phyloP scores from a whole-genome alignment of 2,113 vertebrate genomes.

The Sus scrofa region DNA sequence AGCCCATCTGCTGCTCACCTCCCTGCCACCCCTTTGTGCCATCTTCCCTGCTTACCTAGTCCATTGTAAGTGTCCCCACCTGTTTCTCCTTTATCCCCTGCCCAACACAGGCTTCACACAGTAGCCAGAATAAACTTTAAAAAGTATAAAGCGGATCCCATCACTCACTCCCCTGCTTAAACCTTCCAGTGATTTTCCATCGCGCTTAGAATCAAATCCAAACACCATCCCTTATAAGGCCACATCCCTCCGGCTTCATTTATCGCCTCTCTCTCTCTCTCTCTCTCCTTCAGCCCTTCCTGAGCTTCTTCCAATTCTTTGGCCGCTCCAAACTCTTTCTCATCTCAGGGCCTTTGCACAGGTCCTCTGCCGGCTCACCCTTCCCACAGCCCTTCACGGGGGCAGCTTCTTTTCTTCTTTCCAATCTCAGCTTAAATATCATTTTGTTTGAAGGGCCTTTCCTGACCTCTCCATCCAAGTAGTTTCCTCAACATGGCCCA shows the following conservation, averaged over 20 bases:
- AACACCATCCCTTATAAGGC: conserved; percentile 74
- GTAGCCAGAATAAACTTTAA: conserved; percentile 2
- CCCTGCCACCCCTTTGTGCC: not conserved
- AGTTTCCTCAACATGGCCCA: too few relatives aligned
- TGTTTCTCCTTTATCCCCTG: not conserved
- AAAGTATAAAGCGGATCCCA: conserved; percentile 35
- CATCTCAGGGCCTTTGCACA: conserved; percentile 59
- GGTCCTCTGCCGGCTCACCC: not conserved
- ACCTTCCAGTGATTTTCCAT: conserved; percentile 71
- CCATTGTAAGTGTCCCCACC: not conserved
- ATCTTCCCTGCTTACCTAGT: not conserved
- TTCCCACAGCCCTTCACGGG: not conserved
- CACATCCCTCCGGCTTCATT: conserved; percentile 52
- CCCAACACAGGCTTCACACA: not conserved
- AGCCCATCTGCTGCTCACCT: not conserved
- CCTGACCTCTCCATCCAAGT: not conserved
- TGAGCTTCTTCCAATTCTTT: not conserved
- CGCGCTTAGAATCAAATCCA: conserved; percentile 52
- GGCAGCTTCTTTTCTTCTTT: not conserved
- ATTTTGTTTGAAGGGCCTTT: not conserved
- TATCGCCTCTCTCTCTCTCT: not conserved
- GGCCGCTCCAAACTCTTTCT: not conserved
- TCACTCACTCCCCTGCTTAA: conserved; percentile 37
- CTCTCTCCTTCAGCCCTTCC: not conserved
- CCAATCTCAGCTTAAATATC: not conserved